Evolutionary conservation across 2,888 invertebrate genomes (phyloP).

Genomic region (Yponomeuta cagnagella): DNA sequence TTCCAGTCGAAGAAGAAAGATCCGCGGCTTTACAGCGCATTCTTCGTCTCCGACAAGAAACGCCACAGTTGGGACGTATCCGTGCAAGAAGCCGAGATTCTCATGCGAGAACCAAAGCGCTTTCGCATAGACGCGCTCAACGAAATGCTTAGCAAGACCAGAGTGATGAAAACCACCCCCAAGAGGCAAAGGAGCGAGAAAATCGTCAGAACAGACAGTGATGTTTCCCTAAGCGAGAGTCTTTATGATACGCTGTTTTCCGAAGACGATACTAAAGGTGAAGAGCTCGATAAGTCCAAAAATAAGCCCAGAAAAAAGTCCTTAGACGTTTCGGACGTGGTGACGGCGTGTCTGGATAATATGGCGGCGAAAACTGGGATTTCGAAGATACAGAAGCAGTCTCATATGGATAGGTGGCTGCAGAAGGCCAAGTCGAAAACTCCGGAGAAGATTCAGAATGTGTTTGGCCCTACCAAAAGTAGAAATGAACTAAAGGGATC

Average conservation of each 20-base stretch:
- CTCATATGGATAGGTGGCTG: conserved; percentile 71
- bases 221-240: conserved; percentile 65
- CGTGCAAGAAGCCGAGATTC: conserved; percentile 83
- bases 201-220: conserved; percentile 49
- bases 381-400: conserved; percentile 64
- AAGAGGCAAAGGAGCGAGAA: conserved; percentile 42
- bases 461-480: conserved; percentile 13
- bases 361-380: conserved; percentile 70
- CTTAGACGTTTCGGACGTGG: conserved; percentile 63
- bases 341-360: conserved; percentile 66
- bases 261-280: conserved; percentile 50
- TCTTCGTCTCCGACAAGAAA: conserved; percentile 70
- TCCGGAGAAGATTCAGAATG: conserved; percentile 55
- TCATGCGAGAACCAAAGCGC: conserved; percentile 72
- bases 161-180: conserved; percentile 34
- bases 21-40: conserved; percentile 68
- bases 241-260: conserved; percentile 65
- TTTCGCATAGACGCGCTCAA: conserved; percentile 74
- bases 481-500: background rate
- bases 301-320: conserved; percentile 48
- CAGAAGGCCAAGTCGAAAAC: conserved; percentile 71
- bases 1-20: conserved; percentile 61
- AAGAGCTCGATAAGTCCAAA: conserved; percentile 41
- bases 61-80: conserved; percentile 81
- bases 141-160: conserved; percentile 46